Base-by-base conservation (phyloP, 2,113 vertebrate genomes). In the Limnothrissa miodon region DNA sequence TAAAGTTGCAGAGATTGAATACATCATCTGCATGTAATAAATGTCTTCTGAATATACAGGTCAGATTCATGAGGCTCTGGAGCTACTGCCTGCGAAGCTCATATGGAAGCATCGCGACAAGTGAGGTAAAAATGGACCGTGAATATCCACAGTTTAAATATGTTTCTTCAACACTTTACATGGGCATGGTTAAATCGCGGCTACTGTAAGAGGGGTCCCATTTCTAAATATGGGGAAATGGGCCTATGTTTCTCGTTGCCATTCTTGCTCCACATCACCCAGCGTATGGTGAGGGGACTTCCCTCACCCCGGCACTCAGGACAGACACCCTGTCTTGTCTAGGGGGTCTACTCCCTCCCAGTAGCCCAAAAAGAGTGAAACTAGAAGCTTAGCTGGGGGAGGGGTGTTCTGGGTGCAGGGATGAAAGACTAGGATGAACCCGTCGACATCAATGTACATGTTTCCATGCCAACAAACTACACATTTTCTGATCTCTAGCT, bases 141-240 rank as follows among this genome's bases (percentile, higher is more conserved):
- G 66, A 74, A 74, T 74, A 70, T 70, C 25, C 66, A 36, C 66
- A 74, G 66, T 74, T 74, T 74, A 74, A 74, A 11, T 74, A 29
- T 13, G 66, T 36, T 66, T 66, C 66, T 74, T 36, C 66, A 39
- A 19, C 29, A 33, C 66, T 74, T 36, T 74, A 74, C 66, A 74
- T 74, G 66, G 66, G 66, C 66, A 74, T 56, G 13, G 66, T 17
- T 10, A 9, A 33, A 33, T 29, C 29, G n/a, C 9, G 11, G 5
- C 29, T 25, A 66, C 25, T 66, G 59, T 33, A 29, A 66, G 56
- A 59, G 23, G 25, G n/a, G 59, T 74, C 29, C 2, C 25, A 15
- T 33, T 15, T 74, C 66, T 74, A 74, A 74, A 74, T 74, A 74
- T 36, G 66, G 66, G 66, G 29, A 19, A 74, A 74, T 33, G 66